phyloP scores from a whole-genome alignment of 37 sponge, comb jelly and placozoan species.

The Axinella damicornis region DNA sequence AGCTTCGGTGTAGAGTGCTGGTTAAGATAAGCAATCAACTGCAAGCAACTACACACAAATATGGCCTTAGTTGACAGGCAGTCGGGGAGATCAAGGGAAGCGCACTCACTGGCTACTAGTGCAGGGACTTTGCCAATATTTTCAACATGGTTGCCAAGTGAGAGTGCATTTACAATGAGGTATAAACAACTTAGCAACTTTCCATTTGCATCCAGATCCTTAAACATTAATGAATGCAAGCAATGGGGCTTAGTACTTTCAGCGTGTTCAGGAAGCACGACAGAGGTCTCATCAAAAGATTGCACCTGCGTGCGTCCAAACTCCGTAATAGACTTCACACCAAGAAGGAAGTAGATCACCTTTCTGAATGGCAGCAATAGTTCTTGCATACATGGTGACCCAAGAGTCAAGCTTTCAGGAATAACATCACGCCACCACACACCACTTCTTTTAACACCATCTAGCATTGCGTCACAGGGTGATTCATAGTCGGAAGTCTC shows the following conservation, averaged over 20 bases:
- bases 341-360: slow-evolving; percentile 22
- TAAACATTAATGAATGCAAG: neutral
- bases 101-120: no score
- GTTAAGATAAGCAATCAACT: neutral
- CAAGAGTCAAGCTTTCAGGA: slow-evolving; percentile 19
- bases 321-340: slow-evolving; percentile 14
- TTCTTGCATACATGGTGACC: neutral
- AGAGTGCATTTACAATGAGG: neutral
- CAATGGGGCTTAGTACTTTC: no score
- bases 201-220: neutral
- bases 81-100: neutral
- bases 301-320: slow-evolving; percentile 16
- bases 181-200: neutral
- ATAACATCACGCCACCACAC: slow-evolving; percentile 1
- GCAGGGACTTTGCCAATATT: no score
- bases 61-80: neutral
- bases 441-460: neutral
- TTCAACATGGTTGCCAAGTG: no score
- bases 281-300: slow-evolving; percentile 1
- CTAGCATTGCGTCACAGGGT: no score
- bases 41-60: neutral
- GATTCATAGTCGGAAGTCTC: no score
- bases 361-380: slow-evolving; percentile 17
- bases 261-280: neutral
- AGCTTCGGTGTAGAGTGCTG: neutral